Evolutionary conservation across 2,888 invertebrate genomes (phyloP), one percentile per base, ranked within the genome.

Genomic region (Oligia fasciuncula): DNA sequence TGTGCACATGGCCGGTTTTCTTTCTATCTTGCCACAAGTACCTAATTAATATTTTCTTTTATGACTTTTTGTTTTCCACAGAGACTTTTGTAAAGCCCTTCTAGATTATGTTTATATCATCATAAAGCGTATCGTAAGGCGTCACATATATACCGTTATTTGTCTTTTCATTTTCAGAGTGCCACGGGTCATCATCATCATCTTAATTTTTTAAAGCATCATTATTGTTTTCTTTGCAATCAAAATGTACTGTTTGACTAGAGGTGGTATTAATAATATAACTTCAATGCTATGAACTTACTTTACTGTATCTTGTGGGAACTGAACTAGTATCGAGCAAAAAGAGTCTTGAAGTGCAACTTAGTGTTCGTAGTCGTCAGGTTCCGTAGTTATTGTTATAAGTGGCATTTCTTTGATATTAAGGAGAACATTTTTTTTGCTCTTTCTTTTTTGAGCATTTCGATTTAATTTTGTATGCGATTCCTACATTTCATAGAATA

Each of bases 231-330:
- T 79, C 67, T 72, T 79, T 73, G 17, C n/a, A 66, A 62, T 81
- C 6, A 13, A 77, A 81, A 54, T 60, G 35, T 70, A 81, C 78
- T 57, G 79, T 80, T 79, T 49, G 49, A 40, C n/a, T 43, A 73
- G 65, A 77, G 60, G 57, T 72, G 29, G 49, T 75, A 65, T 80
- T 79, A 73, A 80, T 40, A 46, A 84, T 67, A 29, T 80, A 76
- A 78, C 75, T 85, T 79, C 78, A 75, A 66, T 76, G 77, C 72
- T 46, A 71, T 76, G 72, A 78, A 75, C 79, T 73, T 65, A 76
- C 62, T 76, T 78, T 29, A 80, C 79, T 75, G 75, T 76, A 46
- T 78, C 54, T 68, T 79, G 81, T 87, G 87, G 71, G 86, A 87
- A 87, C 69, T 76, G 66, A 84, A 73, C 75, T 79, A 19, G 51